Evolutionary conservation across 2,797 vertebrate genomes (phyloP), one percentile per base, ranked within the genome.

Genomic region (Setipinna tenuifilis): DNA sequence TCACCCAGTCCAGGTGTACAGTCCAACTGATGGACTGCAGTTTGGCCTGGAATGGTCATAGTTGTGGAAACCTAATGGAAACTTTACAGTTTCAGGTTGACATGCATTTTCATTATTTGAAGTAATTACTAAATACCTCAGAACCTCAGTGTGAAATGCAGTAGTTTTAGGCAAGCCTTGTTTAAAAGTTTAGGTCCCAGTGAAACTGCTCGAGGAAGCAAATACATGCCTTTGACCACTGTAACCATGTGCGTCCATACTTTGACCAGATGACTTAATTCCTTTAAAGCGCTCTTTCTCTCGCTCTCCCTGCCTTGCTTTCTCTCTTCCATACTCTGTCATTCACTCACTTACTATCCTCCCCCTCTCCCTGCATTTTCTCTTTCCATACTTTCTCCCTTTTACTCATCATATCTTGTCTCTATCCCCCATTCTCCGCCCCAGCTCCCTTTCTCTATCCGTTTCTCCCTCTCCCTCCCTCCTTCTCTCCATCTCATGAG

Each of bases 401-500:
- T 54, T 54, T 41, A 2, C 2, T 41, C 35, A 41, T 41, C 2
- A 41, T 41, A 9, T 54, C 50, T 9, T 54, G 2, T 54, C 50
- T 54, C 50, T 54, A 9, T 54, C 50, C 50, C 2, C 23, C 68
- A 2, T 11, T 21, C 31, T 21, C 2, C 2, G 3, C 68, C n/a
- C 68, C 19, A 25, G 12, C 17, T 14, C 28, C 0, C 68, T 4
- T 11, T 81, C 41, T 16, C 41, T 68, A 5, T 62, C n/a, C 16
- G 0, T 1, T 23, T 41, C 25, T 16, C 65, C 11, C 31, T 78
- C 31, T 31, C 31, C 6, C 71, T 44, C 35, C 21, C 5, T 61
- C 71, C 31, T 35, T 75, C 62, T 35, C 65, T 21, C 44, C 71
- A 78, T 82, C 59, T 81, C n/a, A 14, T 82, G 68, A 87, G 23